A percentile compares a stretch with the other conserved stretches of the same genome.
Conservation (phyloP, 1,140 invertebrate species). For the Sycophaga agraensis region DNA sequence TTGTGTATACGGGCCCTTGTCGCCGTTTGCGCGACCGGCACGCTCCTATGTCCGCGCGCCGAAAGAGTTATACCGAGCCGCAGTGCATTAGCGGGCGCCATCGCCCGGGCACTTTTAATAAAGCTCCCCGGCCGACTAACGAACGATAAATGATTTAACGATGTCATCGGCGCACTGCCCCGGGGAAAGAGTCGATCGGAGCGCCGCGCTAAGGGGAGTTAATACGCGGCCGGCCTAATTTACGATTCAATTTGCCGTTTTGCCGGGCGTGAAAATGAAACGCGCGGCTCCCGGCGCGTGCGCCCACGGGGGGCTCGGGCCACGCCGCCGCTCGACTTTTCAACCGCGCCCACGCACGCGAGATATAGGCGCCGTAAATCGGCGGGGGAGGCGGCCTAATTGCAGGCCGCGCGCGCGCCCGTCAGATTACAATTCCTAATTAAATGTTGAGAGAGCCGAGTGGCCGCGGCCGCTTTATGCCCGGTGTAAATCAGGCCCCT, state of each 20-base stretch:
- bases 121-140: too few species aligned
- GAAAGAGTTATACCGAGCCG: too few species aligned
- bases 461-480: constrained; percentile 7
- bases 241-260: background rate
- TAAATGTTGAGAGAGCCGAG: constrained; percentile 26
- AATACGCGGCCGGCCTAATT: background rate
- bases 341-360: background rate
- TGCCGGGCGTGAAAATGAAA: too few species aligned
- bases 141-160: background rate
- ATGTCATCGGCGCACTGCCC: too few species aligned
- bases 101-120: too few species aligned
- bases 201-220: background rate
- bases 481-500: constrained; percentile 19
- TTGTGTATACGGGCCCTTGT: too few species aligned
- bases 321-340: background rate
- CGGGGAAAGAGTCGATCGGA: too few species aligned
- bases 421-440: constrained; percentile 27
- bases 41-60: too few species aligned
- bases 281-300: background rate
- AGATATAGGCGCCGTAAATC: background rate
- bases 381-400: background rate
- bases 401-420: background rate
- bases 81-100: too few species aligned
- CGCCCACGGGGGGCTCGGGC: background rate
- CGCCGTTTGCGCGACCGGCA: too few species aligned